Conservation (phyloP, 2,888 invertebrate genomes). For the Harpagoxenus sublaevis region DNA sequence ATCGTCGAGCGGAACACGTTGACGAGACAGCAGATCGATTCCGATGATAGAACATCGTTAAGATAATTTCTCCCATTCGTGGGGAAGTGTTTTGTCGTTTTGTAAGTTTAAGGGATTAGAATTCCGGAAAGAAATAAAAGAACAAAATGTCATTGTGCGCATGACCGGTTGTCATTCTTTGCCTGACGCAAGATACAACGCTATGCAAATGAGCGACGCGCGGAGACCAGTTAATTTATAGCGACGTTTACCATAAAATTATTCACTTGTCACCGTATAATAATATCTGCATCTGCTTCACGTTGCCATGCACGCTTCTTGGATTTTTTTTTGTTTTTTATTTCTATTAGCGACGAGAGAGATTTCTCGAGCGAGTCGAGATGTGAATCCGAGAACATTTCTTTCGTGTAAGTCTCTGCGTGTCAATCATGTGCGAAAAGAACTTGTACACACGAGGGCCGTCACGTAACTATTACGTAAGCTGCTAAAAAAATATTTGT, state of each 20-base stretch:
- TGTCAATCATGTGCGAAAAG: background rate
- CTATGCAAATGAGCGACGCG: constrained; percentile 71
- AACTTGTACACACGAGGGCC: background rate
- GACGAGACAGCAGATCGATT: background rate
- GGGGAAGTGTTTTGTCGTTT: background rate
- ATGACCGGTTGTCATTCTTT: constrained; percentile 46
- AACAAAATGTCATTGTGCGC: background rate
- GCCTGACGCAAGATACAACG: constrained; percentile 63
- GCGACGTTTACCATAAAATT: constrained; percentile 73
- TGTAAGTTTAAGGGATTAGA: background rate
- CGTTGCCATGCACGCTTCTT: constrained; percentile 19
- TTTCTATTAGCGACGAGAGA: background rate
- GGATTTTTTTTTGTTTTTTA: constrained; percentile 4
- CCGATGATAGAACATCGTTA: background rate
- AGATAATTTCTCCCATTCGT: background rate
- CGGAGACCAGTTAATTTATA: constrained; percentile 76
- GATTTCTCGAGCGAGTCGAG: constrained; percentile 31
- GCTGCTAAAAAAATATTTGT: background rate
- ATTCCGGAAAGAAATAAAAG: background rate
- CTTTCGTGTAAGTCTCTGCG: background rate
- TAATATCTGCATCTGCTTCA: constrained; percentile 61
- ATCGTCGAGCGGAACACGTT: background rate
- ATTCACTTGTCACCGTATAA: constrained; percentile 76
- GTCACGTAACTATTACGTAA: constrained; percentile 13
- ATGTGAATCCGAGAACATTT: constrained; percentile 6